A percentile compares a stretch with the other conserved stretches of the same genome.
Conservation (phyloP, 2,888 invertebrate species). For the Lepidonotus clava region DNA sequence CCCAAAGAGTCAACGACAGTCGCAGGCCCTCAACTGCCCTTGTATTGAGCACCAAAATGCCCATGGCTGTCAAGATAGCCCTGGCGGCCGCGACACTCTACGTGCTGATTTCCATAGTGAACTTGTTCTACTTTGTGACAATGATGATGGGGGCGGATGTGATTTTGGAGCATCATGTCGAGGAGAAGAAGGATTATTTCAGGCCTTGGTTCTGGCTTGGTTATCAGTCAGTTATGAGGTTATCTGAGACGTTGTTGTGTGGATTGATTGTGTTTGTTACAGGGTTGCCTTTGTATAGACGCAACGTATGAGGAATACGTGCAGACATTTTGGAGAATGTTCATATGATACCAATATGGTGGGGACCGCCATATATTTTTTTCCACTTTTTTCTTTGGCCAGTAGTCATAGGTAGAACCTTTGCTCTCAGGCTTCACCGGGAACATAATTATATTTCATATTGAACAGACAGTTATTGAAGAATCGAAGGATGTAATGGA, state of each 20-base stretch:
- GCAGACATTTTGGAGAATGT: too few relatives aligned
- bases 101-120: background rate
- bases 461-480: too few relatives aligned
- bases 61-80: background rate
- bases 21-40: background rate
- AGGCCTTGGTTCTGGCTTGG: constrained; percentile 10
- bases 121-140: background rate
- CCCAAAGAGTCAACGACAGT: background rate
- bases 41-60: background rate
- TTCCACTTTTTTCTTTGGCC: too few relatives aligned
- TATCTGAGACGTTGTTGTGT: background rate
- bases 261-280: background rate
- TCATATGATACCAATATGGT: too few relatives aligned
- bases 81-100: background rate
- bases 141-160: background rate
- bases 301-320: background rate
- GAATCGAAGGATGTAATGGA: too few relatives aligned
- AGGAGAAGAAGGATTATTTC: background rate
- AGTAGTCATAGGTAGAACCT: too few relatives aligned
- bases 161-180: background rate
- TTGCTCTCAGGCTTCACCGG: too few relatives aligned
- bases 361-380: too few relatives aligned
- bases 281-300: constrained; percentile 1
- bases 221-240: background rate
- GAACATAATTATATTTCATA: too few relatives aligned